Conservation (phyloP, 1,140 invertebrate genomes). For the Calycopis cecrops region DNA sequence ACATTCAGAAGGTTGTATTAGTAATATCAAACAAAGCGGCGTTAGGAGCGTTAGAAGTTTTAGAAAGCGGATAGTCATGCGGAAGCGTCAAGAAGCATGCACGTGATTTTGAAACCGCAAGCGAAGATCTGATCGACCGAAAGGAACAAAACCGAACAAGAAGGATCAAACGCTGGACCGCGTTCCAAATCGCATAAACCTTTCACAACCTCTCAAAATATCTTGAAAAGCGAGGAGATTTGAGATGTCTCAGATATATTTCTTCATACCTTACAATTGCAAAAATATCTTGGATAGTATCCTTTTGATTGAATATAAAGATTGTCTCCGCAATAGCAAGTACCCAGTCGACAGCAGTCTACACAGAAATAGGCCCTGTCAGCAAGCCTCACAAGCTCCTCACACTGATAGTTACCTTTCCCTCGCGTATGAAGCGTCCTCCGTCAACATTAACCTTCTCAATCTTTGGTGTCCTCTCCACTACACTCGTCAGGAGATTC, state of each 20-base stretch:
- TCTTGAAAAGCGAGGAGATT: too few relatives aligned
- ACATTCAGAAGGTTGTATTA: slow-evolving; percentile 49
- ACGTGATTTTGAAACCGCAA: slow-evolving; percentile 14
- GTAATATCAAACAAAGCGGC: slow-evolving; percentile 21
- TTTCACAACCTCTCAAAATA: slow-evolving; percentile 53
- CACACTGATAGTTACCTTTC: slow-evolving; percentile 85
- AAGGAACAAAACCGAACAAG: slow-evolving; percentile 19
- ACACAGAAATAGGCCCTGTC: too few relatives aligned
- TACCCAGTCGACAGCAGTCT: too few relatives aligned
- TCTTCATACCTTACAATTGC: too few relatives aligned
- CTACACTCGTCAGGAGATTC: slow-evolving; percentile 92
- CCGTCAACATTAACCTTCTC: slow-evolving; percentile 97
- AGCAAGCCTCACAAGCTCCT: too few relatives aligned
- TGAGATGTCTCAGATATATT: too few relatives aligned
- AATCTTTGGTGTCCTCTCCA: slow-evolving; percentile 93
- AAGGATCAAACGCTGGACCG: slow-evolving; percentile 48
- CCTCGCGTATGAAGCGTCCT: slow-evolving; percentile 96
- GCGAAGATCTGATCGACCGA: slow-evolving; percentile 9
- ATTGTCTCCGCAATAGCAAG: too few relatives aligned
- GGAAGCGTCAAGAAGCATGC: slow-evolving; percentile 1
- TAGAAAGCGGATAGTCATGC: background rate
- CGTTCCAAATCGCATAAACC: slow-evolving; percentile 33
- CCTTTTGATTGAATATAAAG: too few relatives aligned
- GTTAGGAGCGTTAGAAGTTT: slow-evolving; percentile 7
- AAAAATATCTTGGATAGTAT: too few relatives aligned